Base-by-base conservation (phyloP, 2,888 invertebrate species). In the Acronicta psi region DNA sequence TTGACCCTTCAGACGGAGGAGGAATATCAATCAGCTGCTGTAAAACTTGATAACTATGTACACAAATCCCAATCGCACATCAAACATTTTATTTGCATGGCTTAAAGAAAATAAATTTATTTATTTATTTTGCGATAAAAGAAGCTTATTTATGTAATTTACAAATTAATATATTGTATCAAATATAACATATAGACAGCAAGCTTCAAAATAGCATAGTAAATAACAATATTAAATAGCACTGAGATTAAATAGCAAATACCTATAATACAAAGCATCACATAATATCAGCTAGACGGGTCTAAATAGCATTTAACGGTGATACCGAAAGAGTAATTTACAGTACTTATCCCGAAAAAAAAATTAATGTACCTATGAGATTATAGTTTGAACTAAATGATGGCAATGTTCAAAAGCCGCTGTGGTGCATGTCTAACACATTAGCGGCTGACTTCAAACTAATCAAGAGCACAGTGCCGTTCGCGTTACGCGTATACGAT, bases 381-480 rank as follows among this genome's bases (percentile, higher is more conserved):
- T 44, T 57, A 69, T 52, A 40, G 56, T 43, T 45, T 38, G 36
- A 55, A 61, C 41, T 61, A 69, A 73, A 60, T 46, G 46, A 40
- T 49, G 34, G 51, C 40, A 58, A 75, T 64, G 54, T 59, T 64
- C 66, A 68, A 65, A 75, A 67, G 55, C 47, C 45, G 40, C 29
- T 49, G 46, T 65, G 74, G 50, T 80, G 84, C 83, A 82, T 87
- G 86, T 84, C 80, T 81, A 76, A 82, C 88, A 85, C 89, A 88
- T 90, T 89, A 91, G 88, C 91, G 91, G 91, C 79, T 82, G 85
- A 89, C 91, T 91, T 93, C 89, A 92, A 92, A 92, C 93, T 92
- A 92, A 93, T 94, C 92, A 93, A 88, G 89, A 90, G 87, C 89
- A 88, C 82, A 83, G 89, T 84, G 82, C 84, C 83, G 85, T 88